These are phyloP conservation scores for Charanyca ferruginea DNA, from an alignment of 2,888 invertebrate species.

Conservation along the genomic window DNA sequence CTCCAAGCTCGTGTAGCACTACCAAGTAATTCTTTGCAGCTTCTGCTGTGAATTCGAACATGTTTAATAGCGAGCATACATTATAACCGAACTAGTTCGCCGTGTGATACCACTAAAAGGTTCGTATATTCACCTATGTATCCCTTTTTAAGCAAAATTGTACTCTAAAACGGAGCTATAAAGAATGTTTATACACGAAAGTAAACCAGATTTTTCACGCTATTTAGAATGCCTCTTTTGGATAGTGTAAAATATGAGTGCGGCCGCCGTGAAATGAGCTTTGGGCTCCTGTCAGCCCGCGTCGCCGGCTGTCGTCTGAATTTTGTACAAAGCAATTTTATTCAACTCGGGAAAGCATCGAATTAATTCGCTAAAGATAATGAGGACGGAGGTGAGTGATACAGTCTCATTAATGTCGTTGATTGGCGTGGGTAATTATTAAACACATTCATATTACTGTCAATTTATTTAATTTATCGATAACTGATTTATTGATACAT, in stretches of 20 bases:
- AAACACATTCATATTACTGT: constrained; percentile 33
- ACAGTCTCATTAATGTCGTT: constrained; percentile 49
- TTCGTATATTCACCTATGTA: constrained; percentile 53
- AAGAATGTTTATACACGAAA: constrained; percentile 72
- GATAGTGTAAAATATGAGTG: constrained; percentile 86
- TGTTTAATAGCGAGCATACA: constrained; percentile 65
- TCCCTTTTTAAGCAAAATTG: constrained; percentile 66
- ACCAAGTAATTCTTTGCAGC: constrained; percentile 25
- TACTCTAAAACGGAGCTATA: constrained; percentile 70
- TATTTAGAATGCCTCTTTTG: constrained; percentile 78
- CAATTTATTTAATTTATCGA: constrained; percentile 32
- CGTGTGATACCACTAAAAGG: constrained; percentile 69
- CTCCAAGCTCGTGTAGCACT: constrained; percentile 13
- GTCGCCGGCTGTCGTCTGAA: constrained; percentile 75
- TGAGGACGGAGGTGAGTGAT: constrained; percentile 45
- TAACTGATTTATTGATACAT: constrained; percentile 15
- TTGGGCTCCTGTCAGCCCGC: constrained; percentile 75
- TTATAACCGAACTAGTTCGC: constrained; percentile 73
- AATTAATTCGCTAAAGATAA: constrained; percentile 60
- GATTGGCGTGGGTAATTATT: constrained; percentile 45
- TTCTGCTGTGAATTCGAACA: constrained; percentile 30
- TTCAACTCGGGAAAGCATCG: constrained; percentile 45
- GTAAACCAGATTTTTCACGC: constrained; percentile 62
- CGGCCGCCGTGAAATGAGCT: constrained; percentile 87
- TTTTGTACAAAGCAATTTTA: constrained; percentile 68